Conservation (phyloP, 1,140 invertebrate species). For the Ditylenchus dipsaci region DNA sequence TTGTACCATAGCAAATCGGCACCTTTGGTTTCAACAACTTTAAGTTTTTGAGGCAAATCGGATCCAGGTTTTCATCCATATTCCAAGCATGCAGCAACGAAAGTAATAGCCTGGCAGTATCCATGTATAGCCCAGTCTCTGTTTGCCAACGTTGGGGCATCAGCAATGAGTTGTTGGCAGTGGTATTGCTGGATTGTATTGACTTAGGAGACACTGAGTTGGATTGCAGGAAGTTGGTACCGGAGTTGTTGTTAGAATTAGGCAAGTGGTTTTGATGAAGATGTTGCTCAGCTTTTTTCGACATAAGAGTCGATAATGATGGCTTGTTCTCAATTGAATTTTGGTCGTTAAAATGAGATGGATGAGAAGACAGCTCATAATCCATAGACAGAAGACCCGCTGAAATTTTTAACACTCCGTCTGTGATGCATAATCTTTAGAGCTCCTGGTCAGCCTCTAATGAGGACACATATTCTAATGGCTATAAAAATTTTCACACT, state of each 20-base stretch:
- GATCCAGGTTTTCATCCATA: constrained; percentile 84
- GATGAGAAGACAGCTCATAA: constrained; percentile 15
- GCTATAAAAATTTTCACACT: too few relatives aligned
- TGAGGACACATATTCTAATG: too few relatives aligned
- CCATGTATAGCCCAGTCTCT: constrained; percentile 76
- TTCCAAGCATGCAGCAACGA: constrained; percentile 96
- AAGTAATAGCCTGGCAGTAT: constrained; percentile 86
- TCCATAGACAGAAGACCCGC: constrained; percentile 32
- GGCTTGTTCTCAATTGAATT: constrained; percentile 16
- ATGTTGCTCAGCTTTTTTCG: constrained; percentile 27
- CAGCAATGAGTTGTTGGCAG: background rate
- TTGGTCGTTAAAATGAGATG: background rate
- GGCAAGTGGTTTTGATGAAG: constrained; percentile 10
- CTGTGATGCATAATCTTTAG: too few relatives aligned
- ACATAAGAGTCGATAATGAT: constrained; percentile 26
- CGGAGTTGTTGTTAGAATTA: constrained; percentile 5
- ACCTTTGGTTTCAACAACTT: constrained; percentile 84
- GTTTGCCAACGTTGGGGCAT: constrained; percentile 49
- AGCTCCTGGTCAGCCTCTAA: too few relatives aligned
- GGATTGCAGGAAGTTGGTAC: background rate
- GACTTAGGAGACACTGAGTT: constrained; percentile 17
- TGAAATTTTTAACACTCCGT: too few relatives aligned
- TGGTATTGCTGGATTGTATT: constrained; percentile 5
- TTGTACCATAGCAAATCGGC: constrained; percentile 92
- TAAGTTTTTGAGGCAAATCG: constrained; percentile 83